A percentile compares a stretch with the other conserved stretches of the same genome.
Evolutionary conservation across 2,888 invertebrate species (phyloP).

Genomic region (Troides aeacus): DNA sequence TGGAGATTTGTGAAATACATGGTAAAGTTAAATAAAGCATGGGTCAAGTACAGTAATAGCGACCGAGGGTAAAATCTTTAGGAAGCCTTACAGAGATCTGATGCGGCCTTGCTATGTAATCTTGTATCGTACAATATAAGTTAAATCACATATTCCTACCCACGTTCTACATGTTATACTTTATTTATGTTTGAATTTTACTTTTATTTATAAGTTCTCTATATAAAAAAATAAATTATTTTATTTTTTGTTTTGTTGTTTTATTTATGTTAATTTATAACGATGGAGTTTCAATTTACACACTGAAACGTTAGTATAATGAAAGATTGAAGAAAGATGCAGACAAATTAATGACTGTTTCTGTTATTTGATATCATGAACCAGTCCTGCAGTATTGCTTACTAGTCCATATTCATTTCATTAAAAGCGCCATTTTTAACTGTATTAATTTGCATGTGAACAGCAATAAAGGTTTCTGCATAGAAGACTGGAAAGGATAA

Average conservation of each 20-base stretch:
- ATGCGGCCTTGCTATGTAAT: slow-evolving; percentile 61
- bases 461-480: no score
- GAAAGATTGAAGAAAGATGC: neutral
- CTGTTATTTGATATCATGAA: neutral
- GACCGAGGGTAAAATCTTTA: slow-evolving; percentile 34
- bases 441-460: no score
- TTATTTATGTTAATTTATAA: slow-evolving; percentile 16
- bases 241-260: slow-evolving; percentile 24
- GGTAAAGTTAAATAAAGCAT: slow-evolving; percentile 44
- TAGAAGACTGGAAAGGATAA: no score
- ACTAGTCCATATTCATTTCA: no score
- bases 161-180: slow-evolving; percentile 5
- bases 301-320: no score
- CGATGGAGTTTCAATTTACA: neutral
- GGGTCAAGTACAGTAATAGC: slow-evolving; percentile 51
- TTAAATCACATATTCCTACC: slow-evolving; percentile 10
- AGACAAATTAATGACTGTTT: no score
- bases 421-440: no score
- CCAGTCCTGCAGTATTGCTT: neutral
- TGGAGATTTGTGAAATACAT: slow-evolving; percentile 2
- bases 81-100: slow-evolving; percentile 55
- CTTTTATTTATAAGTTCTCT: neutral
- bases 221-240: slow-evolving; percentile 11
- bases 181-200: slow-evolving; percentile 8
- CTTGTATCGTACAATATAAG: slow-evolving; percentile 45